A percentile compares a stretch with the other conserved stretches of the same genome.
These are phyloP conservation scores for Cetonia aurata DNA, from an alignment of 2,888 invertebrate genomes.

Conservation along the genomic window DNA sequence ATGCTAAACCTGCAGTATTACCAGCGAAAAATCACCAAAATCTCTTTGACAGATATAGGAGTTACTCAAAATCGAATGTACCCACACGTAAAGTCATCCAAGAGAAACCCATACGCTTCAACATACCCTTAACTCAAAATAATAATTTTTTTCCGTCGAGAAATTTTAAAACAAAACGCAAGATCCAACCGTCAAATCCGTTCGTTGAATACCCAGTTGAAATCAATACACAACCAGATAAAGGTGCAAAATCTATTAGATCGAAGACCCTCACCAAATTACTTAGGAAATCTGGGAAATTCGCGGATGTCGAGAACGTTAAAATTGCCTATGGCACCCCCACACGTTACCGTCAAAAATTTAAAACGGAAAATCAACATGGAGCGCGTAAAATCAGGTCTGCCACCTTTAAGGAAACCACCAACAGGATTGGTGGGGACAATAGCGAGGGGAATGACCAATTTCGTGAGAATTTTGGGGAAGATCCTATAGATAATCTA, in stretches of 20 bases:
- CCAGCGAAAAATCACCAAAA: not conserved
- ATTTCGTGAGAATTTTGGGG: constrained; percentile 18
- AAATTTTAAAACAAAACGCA: constrained; percentile 8
- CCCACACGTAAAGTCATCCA: not conserved
- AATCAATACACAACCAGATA: constrained; percentile 26
- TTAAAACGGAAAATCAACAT: not conserved
- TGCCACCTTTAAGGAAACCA: constrained; percentile 19
- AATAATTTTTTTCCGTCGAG: constrained; percentile 35
- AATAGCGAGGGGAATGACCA: constrained; percentile 15
- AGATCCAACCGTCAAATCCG: constrained; percentile 1
- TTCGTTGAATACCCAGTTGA: constrained; percentile 24
- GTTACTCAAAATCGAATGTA: not conserved
- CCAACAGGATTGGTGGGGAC: constrained; percentile 35
- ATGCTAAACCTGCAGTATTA: not conserved
- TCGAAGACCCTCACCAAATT: constrained; percentile 23
- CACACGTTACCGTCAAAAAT: not conserved
- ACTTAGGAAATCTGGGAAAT: constrained; percentile 32
- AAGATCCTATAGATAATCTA: constrained; percentile 15
- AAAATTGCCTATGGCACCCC: not conserved
- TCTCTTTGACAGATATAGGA: not conserved
- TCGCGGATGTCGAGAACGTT: constrained; percentile 26
- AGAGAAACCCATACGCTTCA: constrained; percentile 33
- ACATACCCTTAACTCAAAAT: constrained; percentile 17
- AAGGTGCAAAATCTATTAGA: not conserved
- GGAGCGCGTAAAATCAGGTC: constrained; percentile 25